A percentile compares a stretch with the other conserved stretches of the same genome.
Evolutionary conservation across 2,888 invertebrate species (phyloP).

Genomic region (Leucozona laternaria): DNA sequence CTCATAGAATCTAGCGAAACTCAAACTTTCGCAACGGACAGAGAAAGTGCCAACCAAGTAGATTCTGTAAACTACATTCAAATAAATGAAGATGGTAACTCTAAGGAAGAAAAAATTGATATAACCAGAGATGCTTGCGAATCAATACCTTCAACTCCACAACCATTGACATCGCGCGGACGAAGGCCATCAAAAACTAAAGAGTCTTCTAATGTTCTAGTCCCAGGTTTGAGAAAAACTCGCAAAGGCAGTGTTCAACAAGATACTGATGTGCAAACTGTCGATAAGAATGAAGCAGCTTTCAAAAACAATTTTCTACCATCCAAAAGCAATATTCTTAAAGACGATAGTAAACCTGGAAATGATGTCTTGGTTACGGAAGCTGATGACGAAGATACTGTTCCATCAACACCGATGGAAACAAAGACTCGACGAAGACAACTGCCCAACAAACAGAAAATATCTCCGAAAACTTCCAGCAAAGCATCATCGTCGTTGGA

Average conservation of each 20-base stretch:
- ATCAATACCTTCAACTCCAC: slow-evolving; percentile 28
- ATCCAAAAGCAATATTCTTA: neutral
- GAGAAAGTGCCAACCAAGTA: neutral
- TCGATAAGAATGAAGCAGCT: neutral
- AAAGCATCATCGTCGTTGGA: neutral
- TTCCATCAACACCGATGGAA: neutral
- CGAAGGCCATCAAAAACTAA: slow-evolving; percentile 14
- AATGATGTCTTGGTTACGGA: neutral
- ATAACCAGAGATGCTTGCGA: neutral
- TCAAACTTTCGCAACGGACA: neutral
- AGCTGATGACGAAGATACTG: neutral
- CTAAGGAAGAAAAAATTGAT: neutral
- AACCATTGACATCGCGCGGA: neutral
- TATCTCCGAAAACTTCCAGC: neutral
- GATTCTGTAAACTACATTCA: neutral
- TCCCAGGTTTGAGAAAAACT: slow-evolving; percentile 15
- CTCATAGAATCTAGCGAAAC: neutral
- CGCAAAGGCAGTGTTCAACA: slow-evolving; percentile 39
- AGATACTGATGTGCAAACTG: slow-evolving; percentile 1
- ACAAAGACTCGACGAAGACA: neutral
- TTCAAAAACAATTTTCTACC: neutral
- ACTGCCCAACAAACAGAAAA: neutral
- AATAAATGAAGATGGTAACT: neutral
- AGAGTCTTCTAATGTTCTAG: neutral
- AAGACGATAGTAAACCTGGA: neutral